Conservation (phyloP, 2,797 vertebrate species). For the Valencia hispanica region DNA sequence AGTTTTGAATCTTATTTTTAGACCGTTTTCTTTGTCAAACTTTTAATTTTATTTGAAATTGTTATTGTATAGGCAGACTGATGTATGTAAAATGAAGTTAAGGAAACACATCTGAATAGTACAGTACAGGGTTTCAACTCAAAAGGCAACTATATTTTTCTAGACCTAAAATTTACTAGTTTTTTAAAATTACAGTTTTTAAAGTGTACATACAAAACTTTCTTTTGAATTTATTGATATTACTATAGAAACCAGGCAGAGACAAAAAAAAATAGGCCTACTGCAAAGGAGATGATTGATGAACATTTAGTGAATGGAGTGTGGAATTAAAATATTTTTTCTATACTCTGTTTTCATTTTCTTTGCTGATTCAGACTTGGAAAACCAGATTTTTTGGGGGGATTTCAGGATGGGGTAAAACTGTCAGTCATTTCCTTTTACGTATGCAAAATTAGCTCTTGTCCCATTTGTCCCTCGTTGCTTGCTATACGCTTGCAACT, state of each 20-base stretch:
- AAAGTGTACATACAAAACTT: too few species aligned
- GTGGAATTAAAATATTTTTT: too few species aligned
- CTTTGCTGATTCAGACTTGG: neutral
- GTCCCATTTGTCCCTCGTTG: constrained; percentile 52
- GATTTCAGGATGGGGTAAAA: neutral
- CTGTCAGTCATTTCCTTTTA: neutral
- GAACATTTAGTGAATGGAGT: too few species aligned
- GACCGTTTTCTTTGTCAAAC: neutral
- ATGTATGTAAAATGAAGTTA: neutral
- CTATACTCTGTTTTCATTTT: neutral
- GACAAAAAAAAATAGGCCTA: too few species aligned
- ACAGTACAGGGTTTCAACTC: neutral
- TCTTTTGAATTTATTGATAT: too few species aligned
- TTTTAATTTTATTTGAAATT: neutral
- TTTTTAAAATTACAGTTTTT: too few species aligned
- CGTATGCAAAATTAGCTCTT: neutral
- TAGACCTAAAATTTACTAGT: too few species aligned
- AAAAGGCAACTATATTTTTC: too few species aligned
- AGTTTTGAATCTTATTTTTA: neutral
- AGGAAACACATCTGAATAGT: neutral
- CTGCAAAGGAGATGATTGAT: too few species aligned
- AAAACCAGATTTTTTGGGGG: neutral
- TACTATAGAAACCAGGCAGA: too few species aligned
- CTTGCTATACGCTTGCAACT: constrained; percentile 43
- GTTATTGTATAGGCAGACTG: neutral